Conservation (phyloP, 2,888 invertebrate species). For the Chloroclystis v-ata region DNA sequence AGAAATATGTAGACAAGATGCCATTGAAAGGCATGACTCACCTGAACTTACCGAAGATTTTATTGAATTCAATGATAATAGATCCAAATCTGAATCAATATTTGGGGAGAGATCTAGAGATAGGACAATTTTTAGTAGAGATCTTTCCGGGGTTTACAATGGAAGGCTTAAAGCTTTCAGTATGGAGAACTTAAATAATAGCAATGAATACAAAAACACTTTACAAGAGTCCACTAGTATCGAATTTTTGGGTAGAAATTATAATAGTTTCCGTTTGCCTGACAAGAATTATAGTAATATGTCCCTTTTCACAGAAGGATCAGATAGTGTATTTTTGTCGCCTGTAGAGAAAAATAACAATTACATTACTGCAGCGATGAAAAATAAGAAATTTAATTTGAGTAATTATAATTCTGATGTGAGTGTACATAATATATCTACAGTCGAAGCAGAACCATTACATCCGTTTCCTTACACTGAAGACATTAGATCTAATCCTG, state of each 20-base stretch:
- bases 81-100: conserved; percentile 47
- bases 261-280: not conserved
- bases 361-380: conserved; percentile 24
- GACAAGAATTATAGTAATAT: conserved; percentile 44
- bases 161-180: conserved; percentile 70
- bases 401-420: conserved; percentile 16
- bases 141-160: conserved; percentile 52
- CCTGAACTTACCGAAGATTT: conserved; percentile 32
- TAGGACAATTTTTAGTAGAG: conserved; percentile 50
- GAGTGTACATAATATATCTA: conserved; percentile 34
- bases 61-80: conserved; percentile 36
- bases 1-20: conserved; percentile 38
- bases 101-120: conserved; percentile 35
- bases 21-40: conserved; percentile 34
- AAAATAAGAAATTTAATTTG: conserved; percentile 17
- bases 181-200: conserved; percentile 56
- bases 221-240: conserved; percentile 66
- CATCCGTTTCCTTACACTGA: conserved; percentile 55
- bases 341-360: conserved; percentile 47
- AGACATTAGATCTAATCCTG: conserved; percentile 36
- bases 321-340: conserved; percentile 56
- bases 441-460: conserved; percentile 55
- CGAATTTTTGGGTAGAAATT: conserved; percentile 42
- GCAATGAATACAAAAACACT: conserved; percentile 48
- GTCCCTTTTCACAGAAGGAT: conserved; percentile 57